phyloP scores from a whole-genome alignment of 2,797 vertebrate genomes.

The Todus mexicanus region DNA sequence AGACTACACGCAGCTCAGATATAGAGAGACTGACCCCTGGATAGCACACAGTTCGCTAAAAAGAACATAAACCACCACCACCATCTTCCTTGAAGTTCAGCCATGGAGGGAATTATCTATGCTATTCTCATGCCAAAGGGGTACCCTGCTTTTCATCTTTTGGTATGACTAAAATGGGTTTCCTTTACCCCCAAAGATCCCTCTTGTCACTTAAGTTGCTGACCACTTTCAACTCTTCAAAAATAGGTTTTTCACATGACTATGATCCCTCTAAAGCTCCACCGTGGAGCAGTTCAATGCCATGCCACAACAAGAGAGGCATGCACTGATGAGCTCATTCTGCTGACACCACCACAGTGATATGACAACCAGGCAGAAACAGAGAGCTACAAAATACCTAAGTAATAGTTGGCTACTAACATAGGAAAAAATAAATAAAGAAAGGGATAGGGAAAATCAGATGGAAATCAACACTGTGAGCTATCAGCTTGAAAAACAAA shows the following conservation, averaged over 20 bases:
- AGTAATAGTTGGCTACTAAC: not conserved
- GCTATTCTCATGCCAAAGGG: not conserved
- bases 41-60: not conserved
- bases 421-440: not conserved
- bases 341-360: not conserved
- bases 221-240: not conserved
- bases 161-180: not conserved
- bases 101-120: not conserved
- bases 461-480: not conserved
- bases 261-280: not conserved
- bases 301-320: not conserved
- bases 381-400: not conserved
- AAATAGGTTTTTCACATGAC: not conserved
- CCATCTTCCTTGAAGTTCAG: not conserved
- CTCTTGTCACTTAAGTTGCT: not conserved
- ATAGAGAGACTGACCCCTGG: not conserved
- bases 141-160: not conserved
- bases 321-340: not conserved
- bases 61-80: not conserved
- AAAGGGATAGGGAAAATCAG: not conserved
- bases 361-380: not conserved
- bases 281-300: not conserved
- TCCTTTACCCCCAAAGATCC: not conserved
- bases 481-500: constrained; percentile 8
- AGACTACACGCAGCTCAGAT: not conserved